Base-by-base conservation (phyloP, 2,113 vertebrate genomes). In the Ictalurus furcatus region DNA sequence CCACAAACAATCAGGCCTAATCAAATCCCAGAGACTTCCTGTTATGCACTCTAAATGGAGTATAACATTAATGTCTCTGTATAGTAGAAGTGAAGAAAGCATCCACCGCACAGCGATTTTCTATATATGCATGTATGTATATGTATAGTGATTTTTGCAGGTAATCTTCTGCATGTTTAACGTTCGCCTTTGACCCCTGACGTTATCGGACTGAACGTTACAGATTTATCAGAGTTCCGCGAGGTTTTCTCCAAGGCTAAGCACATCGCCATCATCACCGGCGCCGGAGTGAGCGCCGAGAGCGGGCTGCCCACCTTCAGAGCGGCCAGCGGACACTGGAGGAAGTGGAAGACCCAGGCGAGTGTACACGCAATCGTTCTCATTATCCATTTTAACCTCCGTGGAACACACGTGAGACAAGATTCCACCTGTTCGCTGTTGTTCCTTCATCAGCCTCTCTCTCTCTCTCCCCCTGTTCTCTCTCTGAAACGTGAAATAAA, bases 331-430 rank as follows among this genome's bases (percentile, higher is more conserved):
- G 97, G 98, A 17, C 97, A 96, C 76, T 99, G 98, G 98, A 97
- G 98, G 48, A 98, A 96, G 90, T 99, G 98, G 98, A 95, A 96
- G 89, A 96, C 98, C 19, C 97, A 99, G 97, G 98, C 98, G 59
- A 3, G 82, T 6, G 73, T 5, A 54, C 11, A 12, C 1, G 34
- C 48, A 16, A 52, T 2, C 23, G 1, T 2, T 16, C 12, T 54
- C n/a, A 1, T n/a, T 16, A 48, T 79, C 44, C 44, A 0, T n/a
- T 76, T 67, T 25, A 63, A 59, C 5, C 16, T 6, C 5, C n/a
- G 58, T 19, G 17, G 4, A 59, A 59, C 58, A 59, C 58, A 6
- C 58, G 2, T 28, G 65, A n/a, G 65, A 28, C 25, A 0, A 8
- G 25, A 58, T 3, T 16, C 6, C 3, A 6, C 11, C 59, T 23